A percentile compares a stretch with the other conserved stretches of the same genome.
These are phyloP conservation scores for Halocynthia aurantium DNA, from an alignment of 23 tunicate species.

Conservation along the genomic window DNA sequence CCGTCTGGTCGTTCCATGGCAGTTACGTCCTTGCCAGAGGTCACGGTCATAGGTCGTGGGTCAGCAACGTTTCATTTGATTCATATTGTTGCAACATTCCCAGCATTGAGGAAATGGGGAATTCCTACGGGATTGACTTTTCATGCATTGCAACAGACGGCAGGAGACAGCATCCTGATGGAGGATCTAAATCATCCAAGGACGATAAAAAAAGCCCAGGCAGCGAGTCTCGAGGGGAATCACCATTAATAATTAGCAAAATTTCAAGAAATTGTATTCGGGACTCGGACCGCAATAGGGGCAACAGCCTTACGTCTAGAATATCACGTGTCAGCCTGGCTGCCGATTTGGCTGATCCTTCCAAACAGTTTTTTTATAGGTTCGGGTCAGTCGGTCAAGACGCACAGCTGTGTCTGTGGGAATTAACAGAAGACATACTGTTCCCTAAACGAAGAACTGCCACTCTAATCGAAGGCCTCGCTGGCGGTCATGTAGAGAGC, in stretches of 20 bases:
- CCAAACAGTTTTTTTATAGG: constrained; percentile 55
- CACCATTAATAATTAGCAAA: no score
- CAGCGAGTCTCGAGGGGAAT: no score
- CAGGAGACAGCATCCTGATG: no score
- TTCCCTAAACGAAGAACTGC: constrained; percentile 43
- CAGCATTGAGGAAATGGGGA: constrained; percentile 63
- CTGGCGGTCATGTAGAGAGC: neutral
- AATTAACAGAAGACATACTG: constrained; percentile 64
- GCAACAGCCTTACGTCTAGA: constrained; percentile 76
- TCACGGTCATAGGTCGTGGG: constrained; percentile 91
- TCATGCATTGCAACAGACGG: no score
- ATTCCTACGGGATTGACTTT: constrained; percentile 31
- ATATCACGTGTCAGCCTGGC: constrained; percentile 64
- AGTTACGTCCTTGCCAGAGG: constrained; percentile 77
- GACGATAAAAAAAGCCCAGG: no score
- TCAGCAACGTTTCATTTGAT: constrained; percentile 89
- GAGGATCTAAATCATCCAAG: no score
- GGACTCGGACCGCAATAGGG: constrained; percentile 1
- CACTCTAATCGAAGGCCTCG: constrained; percentile 6
- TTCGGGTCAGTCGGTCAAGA: constrained; percentile 99
- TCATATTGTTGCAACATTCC: constrained; percentile 67
- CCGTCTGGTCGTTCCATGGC: constrained; percentile 85
- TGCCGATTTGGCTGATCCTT: constrained; percentile 29
- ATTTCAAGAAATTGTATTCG: no score
- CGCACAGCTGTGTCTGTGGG: constrained; percentile 93